Percentiles rank a stretch among this genome's conserved stretches.
Conservation (phyloP, 2,797 vertebrate genomes). For the Lepus oiostolus region DNA sequence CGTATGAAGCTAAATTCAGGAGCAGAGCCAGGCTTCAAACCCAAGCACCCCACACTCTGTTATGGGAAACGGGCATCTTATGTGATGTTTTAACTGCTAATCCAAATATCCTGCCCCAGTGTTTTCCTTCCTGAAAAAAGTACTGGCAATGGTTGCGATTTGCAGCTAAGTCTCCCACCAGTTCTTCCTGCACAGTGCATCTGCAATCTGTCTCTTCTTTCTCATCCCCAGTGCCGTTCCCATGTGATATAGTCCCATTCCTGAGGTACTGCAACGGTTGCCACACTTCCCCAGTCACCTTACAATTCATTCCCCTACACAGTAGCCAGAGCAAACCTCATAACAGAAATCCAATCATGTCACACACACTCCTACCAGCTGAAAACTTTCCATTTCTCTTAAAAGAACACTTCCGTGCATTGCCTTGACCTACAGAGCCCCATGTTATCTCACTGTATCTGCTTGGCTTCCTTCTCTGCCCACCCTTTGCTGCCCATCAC, state of each 20-base stretch:
- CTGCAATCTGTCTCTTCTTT: neutral
- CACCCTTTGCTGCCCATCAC: neutral
- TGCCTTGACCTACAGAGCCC: neutral
- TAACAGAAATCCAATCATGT: neutral
- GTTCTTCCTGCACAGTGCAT: neutral
- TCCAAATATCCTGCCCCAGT: too few species aligned
- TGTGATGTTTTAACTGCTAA: too few species aligned
- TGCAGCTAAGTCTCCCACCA: too few species aligned
- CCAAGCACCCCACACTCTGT: too few species aligned
- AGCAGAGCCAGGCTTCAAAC: too few species aligned
- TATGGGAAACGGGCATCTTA: too few species aligned
- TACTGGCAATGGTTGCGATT: too few species aligned
- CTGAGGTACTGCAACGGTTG: too few species aligned
- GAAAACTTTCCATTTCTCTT: neutral
- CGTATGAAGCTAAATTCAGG: too few species aligned
- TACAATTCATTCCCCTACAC: neutral
- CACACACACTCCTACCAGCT: too few species aligned
- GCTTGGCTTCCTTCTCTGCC: neutral
- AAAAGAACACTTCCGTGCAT: neutral
- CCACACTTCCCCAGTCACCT: neutral
- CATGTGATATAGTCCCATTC: neutral
- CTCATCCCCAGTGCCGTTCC: neutral
- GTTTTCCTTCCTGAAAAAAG: neutral
- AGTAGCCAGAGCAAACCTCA: neutral
- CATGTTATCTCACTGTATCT: rapidly evolving